Base-by-base conservation (phyloP, 2,888 invertebrate genomes). In the Tenthredo distinguenda region DNA sequence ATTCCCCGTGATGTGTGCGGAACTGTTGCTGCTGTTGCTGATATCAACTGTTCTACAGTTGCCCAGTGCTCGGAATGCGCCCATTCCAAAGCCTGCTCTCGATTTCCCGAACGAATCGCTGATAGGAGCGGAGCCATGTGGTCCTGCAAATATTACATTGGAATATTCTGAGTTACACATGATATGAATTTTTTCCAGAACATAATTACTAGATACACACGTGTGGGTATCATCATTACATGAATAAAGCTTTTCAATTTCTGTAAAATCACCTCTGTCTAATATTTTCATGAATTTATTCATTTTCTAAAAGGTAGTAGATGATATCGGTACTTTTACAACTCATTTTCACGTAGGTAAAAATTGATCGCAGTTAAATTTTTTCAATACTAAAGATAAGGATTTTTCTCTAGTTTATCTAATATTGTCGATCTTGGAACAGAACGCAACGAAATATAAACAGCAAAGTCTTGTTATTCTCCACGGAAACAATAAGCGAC, bases 11-110 rank as follows among this genome's bases (percentile, higher is more conserved):
- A 87, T 15, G 91, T 88, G 71, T 89, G 91, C 18, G 90, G 89
- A 15, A 92, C 94, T 91, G 92, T 94, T 91, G 89, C 90, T 74
- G 90, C 87, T 72, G 94, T 95, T 18, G 96, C 96, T 18, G 95
- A 96, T 88, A 97, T 96, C 83, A 98, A 94, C 90, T 97, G 96
- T 92, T 96, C 96, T 65, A 99, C 96, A 82, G 98, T 97, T 88
- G 97, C 97, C 98, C 98, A 98, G 88, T 97, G 96, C 90, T 96
- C 97, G n/a, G 96, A 96, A 87, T 95, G 94, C 87, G 97, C 96
- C 97, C 99, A 99, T 87, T 97, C 96, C 58, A 94, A 94, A 0
- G 98, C 98, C 87, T 96, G 95, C 65, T 94, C 95, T 62, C 94
- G 94, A 94, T 99, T 96, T 88, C 96, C 96, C 84, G 94, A 95